These are phyloP conservation scores for Xestia ashworthii DNA, from an alignment of 2,888 invertebrate species.

Conservation along the genomic window DNA sequence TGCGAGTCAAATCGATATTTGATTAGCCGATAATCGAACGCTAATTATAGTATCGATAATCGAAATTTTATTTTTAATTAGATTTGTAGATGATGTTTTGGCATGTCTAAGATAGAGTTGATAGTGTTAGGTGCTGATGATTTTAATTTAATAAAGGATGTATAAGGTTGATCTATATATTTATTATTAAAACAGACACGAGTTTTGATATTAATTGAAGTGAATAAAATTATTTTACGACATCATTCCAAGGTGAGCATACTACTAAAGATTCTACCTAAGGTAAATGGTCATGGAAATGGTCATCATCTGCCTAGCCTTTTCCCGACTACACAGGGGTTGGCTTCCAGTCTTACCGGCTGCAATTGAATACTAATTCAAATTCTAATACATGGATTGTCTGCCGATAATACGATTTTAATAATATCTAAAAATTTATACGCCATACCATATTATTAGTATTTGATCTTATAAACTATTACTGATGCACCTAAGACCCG, in stretches of 20 bases:
- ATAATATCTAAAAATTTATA: not conserved
- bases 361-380: too few relatives aligned
- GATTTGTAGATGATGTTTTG: slow-evolving; percentile 53
- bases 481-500: not conserved
- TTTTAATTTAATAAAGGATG: slow-evolving; percentile 24
- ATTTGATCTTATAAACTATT: not conserved
- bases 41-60: slow-evolving; percentile 67
- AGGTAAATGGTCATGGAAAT: too few relatives aligned
- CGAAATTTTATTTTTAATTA: slow-evolving; percentile 58
- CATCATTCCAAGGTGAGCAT: not conserved
- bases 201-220: not conserved
- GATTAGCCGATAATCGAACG: slow-evolving; percentile 71
- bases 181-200: not conserved
- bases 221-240: not conserved
- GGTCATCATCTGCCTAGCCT: too few relatives aligned
- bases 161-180: not conserved
- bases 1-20: slow-evolving; percentile 75
- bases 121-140: not conserved
- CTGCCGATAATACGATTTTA: too few relatives aligned
- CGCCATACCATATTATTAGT: not conserved
- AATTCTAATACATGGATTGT: too few relatives aligned
- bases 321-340: too few relatives aligned
- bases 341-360: too few relatives aligned
- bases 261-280: not conserved
- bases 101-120: slow-evolving; percentile 23